Evolutionary conservation across 2,888 invertebrate species (phyloP).

Genomic region (Phytoseiulus persimilis): DNA sequence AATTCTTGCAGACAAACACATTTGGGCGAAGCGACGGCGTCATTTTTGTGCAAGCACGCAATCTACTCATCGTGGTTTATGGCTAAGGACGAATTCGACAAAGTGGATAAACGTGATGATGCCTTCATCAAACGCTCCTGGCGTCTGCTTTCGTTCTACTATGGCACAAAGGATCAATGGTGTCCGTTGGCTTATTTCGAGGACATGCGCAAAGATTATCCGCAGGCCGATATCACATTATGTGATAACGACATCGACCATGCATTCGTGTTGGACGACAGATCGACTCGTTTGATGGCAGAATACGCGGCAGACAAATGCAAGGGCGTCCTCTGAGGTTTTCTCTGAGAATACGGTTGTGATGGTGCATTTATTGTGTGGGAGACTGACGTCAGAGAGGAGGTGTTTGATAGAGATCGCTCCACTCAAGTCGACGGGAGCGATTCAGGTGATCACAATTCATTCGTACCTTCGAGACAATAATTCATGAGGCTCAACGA

Average conservation of each 20-base stretch:
- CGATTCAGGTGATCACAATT: neutral
- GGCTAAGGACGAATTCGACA: constrained; percentile 71
- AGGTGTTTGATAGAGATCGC: neutral
- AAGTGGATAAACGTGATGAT: constrained; percentile 52
- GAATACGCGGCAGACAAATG: constrained; percentile 40
- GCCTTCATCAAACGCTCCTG: constrained; percentile 21
- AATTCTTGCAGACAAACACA: constrained; percentile 12
- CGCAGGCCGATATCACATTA: constrained; percentile 58
- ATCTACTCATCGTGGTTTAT: constrained; percentile 52
- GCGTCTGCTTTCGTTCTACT: constrained; percentile 67
- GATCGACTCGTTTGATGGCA: constrained; percentile 34
- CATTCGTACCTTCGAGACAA: neutral
- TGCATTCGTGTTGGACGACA: constrained; percentile 63
- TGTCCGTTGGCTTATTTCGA: constrained; percentile 65
- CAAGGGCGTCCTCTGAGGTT: constrained; percentile 24
- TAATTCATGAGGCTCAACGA: neutral
- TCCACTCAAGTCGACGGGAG: neutral
- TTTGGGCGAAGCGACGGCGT: constrained; percentile 25
- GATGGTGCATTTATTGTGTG: neutral
- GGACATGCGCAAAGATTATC: constrained; percentile 58
- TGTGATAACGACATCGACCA: constrained; percentile 61
- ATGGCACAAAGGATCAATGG: constrained; percentile 73
- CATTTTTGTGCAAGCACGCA: constrained; percentile 25
- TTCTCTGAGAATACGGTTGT: neutral
- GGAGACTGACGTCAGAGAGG: neutral